A percentile compares a stretch with the other conserved stretches of the same genome.
These are phyloP conservation scores for Orthonychiurus folsomi DNA, from an alignment of 2,888 invertebrate genomes.

Conservation along the genomic window DNA sequence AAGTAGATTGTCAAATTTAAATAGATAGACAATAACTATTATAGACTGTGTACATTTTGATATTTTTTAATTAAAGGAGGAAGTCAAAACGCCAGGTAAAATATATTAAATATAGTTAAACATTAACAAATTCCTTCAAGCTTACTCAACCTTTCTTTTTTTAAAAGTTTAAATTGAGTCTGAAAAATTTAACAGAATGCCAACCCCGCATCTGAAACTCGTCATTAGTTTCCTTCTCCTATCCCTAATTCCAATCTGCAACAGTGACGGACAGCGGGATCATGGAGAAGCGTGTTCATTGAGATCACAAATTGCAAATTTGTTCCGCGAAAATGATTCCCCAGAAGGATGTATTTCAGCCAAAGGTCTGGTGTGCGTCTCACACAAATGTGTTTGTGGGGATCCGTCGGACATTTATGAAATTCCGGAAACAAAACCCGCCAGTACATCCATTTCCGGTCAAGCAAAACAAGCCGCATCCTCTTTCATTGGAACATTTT, in stretches of 20 bases:
- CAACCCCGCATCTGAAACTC: neutral
- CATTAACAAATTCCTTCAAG: too few species aligned
- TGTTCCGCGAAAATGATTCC: slow-evolving; percentile 25
- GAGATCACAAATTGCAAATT: slow-evolving; percentile 27
- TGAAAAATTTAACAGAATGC: neutral
- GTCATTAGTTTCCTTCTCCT: neutral
- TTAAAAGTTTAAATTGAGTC: too few species aligned
- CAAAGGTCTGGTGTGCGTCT: slow-evolving; percentile 27
- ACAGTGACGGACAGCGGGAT: slow-evolving; percentile 12
- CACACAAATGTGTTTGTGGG: slow-evolving; percentile 30
- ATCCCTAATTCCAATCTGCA: neutral
- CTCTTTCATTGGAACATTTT: slow-evolving; percentile 17
- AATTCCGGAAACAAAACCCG: slow-evolving; percentile 6
- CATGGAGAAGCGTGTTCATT: slow-evolving; percentile 19
- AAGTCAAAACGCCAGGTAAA: too few species aligned
- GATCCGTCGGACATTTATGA: slow-evolving; percentile 29
- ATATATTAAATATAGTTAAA: too few species aligned
- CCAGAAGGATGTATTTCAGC: slow-evolving; percentile 27
- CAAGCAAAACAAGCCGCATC: slow-evolving; percentile 12
- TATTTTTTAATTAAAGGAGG: too few species aligned
- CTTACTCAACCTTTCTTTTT: too few species aligned
- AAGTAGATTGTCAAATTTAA: too few species aligned
- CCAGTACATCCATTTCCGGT: slow-evolving; percentile 14
- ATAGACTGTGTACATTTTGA: too few species aligned
- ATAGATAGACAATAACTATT: too few species aligned